These are phyloP conservation scores for Sclerurus mexicanus DNA, from an alignment of 2,113 vertebrate genomes.

Conservation along the genomic window DNA sequence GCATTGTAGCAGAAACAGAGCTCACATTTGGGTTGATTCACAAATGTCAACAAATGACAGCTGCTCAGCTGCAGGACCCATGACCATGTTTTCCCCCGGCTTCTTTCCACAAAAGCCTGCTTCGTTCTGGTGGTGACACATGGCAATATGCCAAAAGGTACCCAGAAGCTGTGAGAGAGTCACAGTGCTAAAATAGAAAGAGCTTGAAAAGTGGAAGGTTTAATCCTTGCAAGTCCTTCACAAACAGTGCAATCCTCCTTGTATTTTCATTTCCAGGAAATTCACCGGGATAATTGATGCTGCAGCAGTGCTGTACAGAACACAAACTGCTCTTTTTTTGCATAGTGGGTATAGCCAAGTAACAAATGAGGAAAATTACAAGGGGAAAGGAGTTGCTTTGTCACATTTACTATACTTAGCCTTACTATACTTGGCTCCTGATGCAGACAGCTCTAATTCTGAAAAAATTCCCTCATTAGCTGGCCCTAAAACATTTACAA, in stretches of 20 bases:
- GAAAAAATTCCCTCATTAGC: slow-evolving; percentile 46
- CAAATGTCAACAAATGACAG: background rate
- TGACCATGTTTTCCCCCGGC: background rate
- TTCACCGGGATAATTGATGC: background rate
- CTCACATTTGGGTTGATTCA: background rate
- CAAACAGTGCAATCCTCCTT: background rate
- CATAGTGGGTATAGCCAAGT: background rate
- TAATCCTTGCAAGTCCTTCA: background rate
- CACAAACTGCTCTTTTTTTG: background rate
- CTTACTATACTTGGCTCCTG: background rate
- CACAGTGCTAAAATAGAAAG: background rate
- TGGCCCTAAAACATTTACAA: slow-evolving; percentile 58
- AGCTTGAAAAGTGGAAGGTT: slow-evolving; percentile 19
- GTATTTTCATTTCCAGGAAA: background rate
- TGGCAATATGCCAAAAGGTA: background rate
- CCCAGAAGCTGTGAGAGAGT: background rate
- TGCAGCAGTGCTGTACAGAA: background rate
- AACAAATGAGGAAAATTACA: background rate
- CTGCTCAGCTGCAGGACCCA: background rate
- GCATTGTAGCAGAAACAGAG: background rate
- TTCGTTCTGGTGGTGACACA: slow-evolving; percentile 3
- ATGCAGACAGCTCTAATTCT: background rate
- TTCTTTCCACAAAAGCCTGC: background rate
- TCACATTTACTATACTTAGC: background rate
- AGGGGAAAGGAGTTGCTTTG: background rate